Conservation (phyloP, 2,797 vertebrate genomes). For the Poecilia wingei region DNA sequence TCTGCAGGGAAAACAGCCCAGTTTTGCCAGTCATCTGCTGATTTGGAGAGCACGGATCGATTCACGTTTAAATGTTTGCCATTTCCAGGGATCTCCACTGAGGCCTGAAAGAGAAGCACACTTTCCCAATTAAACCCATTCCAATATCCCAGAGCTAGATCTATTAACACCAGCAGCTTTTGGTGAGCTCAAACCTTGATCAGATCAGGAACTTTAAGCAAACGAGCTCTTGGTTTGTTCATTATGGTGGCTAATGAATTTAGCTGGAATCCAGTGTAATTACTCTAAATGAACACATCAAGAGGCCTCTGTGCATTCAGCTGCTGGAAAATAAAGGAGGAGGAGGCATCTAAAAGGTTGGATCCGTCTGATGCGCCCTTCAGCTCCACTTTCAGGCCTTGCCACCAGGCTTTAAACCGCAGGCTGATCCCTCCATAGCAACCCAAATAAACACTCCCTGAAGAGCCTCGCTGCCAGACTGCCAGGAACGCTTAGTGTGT, state of each 20-base stretch:
- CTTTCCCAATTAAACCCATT: slow-evolving; percentile 37
- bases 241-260: slow-evolving; percentile 66
- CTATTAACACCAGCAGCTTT: slow-evolving; percentile 38
- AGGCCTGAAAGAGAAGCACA: slow-evolving; percentile 15
- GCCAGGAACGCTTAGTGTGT: slow-evolving; percentile 50
- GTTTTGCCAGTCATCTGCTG: slow-evolving; percentile 1
- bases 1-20: slow-evolving; percentile 6
- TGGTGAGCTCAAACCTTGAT: slow-evolving; percentile 46
- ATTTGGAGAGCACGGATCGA: slow-evolving; percentile 7
- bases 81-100: slow-evolving; percentile 9
- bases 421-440: slow-evolving; percentile 75
- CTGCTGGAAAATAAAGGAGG: slow-evolving; percentile 10
- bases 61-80: neutral
- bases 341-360: slow-evolving; percentile 25
- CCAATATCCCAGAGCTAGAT: slow-evolving; percentile 13
- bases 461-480: slow-evolving; percentile 36
- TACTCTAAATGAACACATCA: slow-evolving; percentile 58
- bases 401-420: slow-evolving; percentile 55
- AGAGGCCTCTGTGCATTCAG: slow-evolving; percentile 16
- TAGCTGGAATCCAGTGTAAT: slow-evolving; percentile 45
- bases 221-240: slow-evolving; percentile 51
- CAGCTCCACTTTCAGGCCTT: slow-evolving; percentile 63
- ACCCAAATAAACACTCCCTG: slow-evolving; percentile 78
- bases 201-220: slow-evolving; percentile 27
- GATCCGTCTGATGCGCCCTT: slow-evolving; percentile 53